Conservation (phyloP, 2,888 invertebrate genomes). For the Adineta ricciae region DNA sequence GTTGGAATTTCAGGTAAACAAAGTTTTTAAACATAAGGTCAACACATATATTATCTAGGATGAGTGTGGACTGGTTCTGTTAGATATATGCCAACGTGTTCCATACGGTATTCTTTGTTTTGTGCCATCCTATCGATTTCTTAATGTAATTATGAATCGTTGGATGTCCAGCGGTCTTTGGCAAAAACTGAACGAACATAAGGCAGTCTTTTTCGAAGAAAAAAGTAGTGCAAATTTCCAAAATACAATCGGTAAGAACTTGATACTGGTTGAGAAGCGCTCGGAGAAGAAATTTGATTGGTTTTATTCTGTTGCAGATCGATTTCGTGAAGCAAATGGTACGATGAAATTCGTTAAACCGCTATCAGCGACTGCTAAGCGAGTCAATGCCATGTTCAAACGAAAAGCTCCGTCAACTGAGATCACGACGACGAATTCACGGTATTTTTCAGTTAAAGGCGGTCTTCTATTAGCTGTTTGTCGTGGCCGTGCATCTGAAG, state of each 20-base stretch:
- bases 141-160: slow-evolving; percentile 55
- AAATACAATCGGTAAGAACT: not conserved
- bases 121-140: slow-evolving; percentile 61
- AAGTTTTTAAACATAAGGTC: not conserved
- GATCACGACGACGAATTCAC: slow-evolving; percentile 55
- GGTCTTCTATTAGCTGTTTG: slow-evolving; percentile 67
- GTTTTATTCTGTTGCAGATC: not conserved
- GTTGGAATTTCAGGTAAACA: slow-evolving; percentile 54
- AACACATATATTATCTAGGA: not conserved
- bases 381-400: slow-evolving; percentile 42
- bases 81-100: slow-evolving; percentile 47
- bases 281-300: too few relatives aligned
- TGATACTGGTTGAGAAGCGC: too few relatives aligned
- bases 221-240: slow-evolving; percentile 23
- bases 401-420: slow-evolving; percentile 50
- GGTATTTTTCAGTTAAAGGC: slow-evolving; percentile 52
- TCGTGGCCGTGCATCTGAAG: slow-evolving; percentile 71
- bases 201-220: slow-evolving; percentile 35
- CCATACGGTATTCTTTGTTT: slow-evolving; percentile 68
- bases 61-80: not conserved
- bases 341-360: not conserved
- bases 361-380: slow-evolving; percentile 49
- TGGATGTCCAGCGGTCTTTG: slow-evolving; percentile 45
- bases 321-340: slow-evolving; percentile 5
- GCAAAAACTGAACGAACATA: slow-evolving; percentile 35